phyloP scores from a whole-genome alignment of 2,888 invertebrate species.

The Ectemnius continuus region DNA sequence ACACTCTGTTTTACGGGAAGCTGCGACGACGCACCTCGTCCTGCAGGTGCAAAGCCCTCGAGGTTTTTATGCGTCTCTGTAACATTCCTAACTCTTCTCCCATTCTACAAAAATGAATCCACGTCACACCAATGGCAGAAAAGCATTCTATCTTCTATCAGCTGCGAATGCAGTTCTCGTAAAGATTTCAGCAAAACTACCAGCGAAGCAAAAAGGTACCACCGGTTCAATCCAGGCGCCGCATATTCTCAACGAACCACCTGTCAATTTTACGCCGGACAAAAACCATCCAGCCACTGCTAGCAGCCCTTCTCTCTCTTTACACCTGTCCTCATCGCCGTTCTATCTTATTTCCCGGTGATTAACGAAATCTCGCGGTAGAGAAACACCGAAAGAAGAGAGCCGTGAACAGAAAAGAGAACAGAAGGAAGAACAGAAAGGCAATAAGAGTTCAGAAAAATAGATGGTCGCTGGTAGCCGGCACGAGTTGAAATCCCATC shows the following conservation, averaged over 20 bases:
- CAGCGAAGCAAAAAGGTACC: too few relatives aligned
- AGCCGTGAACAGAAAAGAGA: neutral
- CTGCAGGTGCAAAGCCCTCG: constrained; percentile 42
- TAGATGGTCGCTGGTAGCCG: too few relatives aligned
- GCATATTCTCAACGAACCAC: constrained; percentile 14
- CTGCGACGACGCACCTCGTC: constrained; percentile 28
- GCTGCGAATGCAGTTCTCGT: too few relatives aligned
- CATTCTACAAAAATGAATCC: neutral
- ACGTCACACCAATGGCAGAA: too few relatives aligned
- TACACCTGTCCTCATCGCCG: constrained; percentile 29
- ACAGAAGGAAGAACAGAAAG: neutral
- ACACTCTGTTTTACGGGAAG: constrained; percentile 40
- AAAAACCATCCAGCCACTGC: constrained; percentile 13
- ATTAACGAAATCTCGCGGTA: constrained; percentile 20
- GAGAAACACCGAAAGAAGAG: constrained; percentile 10
- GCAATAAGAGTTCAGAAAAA: neutral
- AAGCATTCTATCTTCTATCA: too few relatives aligned
- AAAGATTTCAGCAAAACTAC: too few relatives aligned
- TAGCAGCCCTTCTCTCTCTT: too few relatives aligned
- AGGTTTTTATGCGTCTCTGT: constrained; percentile 26
- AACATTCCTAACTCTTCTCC: neutral
- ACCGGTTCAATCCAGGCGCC: neutral
- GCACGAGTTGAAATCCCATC: too few relatives aligned
- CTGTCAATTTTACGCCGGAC: constrained; percentile 36
- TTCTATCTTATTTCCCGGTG: constrained; percentile 27